These are phyloP conservation scores for Candoia aspera DNA, from an alignment of 2,113 vertebrate species.

Conservation along the genomic window DNA sequence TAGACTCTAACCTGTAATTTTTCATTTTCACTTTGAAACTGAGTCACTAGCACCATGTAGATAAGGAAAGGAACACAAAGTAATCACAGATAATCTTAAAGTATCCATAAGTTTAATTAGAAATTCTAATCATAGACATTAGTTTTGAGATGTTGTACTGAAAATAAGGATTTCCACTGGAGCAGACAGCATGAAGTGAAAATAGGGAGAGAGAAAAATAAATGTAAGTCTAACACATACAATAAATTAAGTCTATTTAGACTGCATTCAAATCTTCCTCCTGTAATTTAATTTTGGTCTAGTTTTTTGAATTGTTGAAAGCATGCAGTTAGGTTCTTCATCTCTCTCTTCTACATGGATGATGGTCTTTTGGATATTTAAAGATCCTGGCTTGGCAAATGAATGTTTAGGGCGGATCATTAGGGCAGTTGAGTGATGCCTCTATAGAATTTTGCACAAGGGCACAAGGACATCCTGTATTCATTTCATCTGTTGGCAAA, in stretches of 20 bases:
- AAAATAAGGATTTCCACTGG: not conserved
- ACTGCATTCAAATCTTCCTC: not conserved
- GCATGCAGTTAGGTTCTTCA: not conserved
- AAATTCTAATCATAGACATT: not conserved
- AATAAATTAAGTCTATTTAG: not conserved
- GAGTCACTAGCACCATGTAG: not conserved
- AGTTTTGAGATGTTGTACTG: not conserved
- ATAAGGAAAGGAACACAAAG: not conserved
- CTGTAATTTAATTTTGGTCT: not conserved
- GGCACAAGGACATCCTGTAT: not conserved
- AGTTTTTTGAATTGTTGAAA: not conserved
- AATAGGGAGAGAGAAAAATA: not conserved
- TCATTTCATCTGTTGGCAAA: not conserved
- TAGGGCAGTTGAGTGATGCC: not conserved
- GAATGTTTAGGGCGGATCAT: not conserved
- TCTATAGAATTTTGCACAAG: not conserved
- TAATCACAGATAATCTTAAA: not conserved
- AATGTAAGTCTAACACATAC: not conserved
- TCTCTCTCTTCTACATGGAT: not conserved
- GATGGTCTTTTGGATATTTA: not conserved
- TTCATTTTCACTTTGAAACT: conserved; percentile 3
- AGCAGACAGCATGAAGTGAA: not conserved
- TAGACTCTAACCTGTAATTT: not conserved
- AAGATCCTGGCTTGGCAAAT: not conserved
- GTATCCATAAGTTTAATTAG: not conserved